Percentiles rank a stretch among this genome's conserved stretches.
phyloP scores from a whole-genome alignment of 2,113 vertebrate species.

The Notothenia coriiceps region DNA sequence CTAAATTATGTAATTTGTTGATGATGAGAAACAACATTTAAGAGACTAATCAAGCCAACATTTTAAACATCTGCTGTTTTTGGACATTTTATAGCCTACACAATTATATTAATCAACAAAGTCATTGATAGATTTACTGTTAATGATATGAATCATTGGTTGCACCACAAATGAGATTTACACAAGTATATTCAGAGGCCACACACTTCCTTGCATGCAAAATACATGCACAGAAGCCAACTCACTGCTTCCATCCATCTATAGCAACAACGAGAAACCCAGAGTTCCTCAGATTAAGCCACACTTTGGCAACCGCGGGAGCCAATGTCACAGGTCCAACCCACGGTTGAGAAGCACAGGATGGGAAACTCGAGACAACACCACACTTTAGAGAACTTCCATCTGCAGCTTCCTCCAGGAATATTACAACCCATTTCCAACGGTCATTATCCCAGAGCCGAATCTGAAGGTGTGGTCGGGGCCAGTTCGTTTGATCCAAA shows the following conservation, averaged over 20 bases:
- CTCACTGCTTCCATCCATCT: slow-evolving; percentile 32
- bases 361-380: slow-evolving; percentile 59
- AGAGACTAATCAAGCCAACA: background rate
- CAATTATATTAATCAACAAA: background rate
- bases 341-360: slow-evolving; percentile 24
- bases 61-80: background rate
- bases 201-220: background rate
- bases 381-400: slow-evolving; percentile 58
- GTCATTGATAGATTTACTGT: background rate
- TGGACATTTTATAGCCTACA: background rate
- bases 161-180: background rate
- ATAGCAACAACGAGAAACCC: slow-evolving; percentile 47
- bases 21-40: background rate
- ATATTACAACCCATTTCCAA: slow-evolving; percentile 55
- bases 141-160: background rate
- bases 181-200: background rate
- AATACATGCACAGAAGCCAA: slow-evolving; percentile 18
- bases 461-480: slow-evolving; percentile 25
- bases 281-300: slow-evolving; percentile 32
- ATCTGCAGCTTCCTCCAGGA: slow-evolving; percentile 61
- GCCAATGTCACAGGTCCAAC: slow-evolving; percentile 54
- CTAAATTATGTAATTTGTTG: no score
- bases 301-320: slow-evolving; percentile 30
- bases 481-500: slow-evolving; percentile 19
- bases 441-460: slow-evolving; percentile 45